A percentile compares a stretch with the other conserved stretches of the same genome.
These are phyloP conservation scores for Epinotia bilunana DNA, from an alignment of 2,888 invertebrate species.

Conservation along the genomic window DNA sequence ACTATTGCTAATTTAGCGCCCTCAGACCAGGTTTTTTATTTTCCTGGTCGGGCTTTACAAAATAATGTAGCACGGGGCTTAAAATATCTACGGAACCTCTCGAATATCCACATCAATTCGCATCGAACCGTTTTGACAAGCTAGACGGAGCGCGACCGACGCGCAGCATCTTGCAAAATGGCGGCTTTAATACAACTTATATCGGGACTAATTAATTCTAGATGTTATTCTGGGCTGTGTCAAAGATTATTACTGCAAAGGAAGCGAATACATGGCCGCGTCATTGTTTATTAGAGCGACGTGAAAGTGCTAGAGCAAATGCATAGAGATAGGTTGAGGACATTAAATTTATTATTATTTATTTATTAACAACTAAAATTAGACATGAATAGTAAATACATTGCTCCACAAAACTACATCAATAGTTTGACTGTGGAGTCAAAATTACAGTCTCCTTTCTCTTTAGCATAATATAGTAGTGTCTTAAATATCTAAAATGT, in stretches of 20 bases:
- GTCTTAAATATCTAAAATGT: no score
- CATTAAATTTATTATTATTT: no score
- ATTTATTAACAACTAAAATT: no score
- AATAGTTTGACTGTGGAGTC: no score
- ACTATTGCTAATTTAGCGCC: no score
- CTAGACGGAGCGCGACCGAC: slow-evolving; percentile 16
- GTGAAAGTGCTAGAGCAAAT: neutral
- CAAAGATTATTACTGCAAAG: slow-evolving; percentile 6
- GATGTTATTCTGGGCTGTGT: slow-evolving; percentile 15
- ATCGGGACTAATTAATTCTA: slow-evolving; percentile 39
- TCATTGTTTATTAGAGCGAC: neutral
- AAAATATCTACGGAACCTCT: slow-evolving; percentile 4
- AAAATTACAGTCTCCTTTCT: no score
- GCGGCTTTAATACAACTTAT: slow-evolving; percentile 36
- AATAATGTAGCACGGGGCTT: neutral
- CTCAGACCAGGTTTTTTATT: no score
- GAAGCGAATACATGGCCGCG: neutral
- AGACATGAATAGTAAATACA: no score
- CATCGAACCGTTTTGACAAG: slow-evolving; percentile 39
- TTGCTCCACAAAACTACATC: no score
- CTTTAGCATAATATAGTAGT: no score
- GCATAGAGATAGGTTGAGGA: neutral
- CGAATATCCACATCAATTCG: slow-evolving; percentile 5
- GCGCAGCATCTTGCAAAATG: slow-evolving; percentile 39
- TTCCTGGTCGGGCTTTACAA: no score